Percentiles rank a stretch among this genome's conserved stretches.
These are phyloP conservation scores for Hemicentrotus pulcherrimus DNA, from an alignment of 35 echinoderm and acorn worm species.

Conservation along the genomic window DNA sequence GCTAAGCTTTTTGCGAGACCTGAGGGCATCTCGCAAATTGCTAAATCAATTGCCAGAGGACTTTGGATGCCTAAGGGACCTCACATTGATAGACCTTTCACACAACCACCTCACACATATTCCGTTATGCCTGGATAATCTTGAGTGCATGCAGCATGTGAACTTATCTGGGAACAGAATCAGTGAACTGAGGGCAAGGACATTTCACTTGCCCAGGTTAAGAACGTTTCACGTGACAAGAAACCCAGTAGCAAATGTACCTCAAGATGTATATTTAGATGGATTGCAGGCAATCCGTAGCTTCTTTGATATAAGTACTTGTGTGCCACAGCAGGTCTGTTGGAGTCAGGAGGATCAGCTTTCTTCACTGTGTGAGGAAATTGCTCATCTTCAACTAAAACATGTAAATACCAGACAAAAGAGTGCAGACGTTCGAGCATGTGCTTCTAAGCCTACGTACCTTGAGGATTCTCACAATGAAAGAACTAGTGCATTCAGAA, in stretches of 20 bases:
- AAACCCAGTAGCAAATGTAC: slow-evolving; percentile 84
- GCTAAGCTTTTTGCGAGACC: slow-evolving; percentile 46
- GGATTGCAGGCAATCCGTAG: slow-evolving; percentile 79
- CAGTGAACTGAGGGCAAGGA: slow-evolving; percentile 31
- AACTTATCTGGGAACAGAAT: slow-evolving; percentile 89
- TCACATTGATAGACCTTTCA: slow-evolving; percentile 72
- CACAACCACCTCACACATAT: slow-evolving; percentile 70
- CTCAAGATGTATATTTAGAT: slow-evolving; percentile 77
- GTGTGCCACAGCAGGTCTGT: slow-evolving; percentile 42
- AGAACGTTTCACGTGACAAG: slow-evolving; percentile 68
- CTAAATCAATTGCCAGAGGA: slow-evolving; percentile 55
- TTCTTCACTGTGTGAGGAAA: slow-evolving; percentile 59
- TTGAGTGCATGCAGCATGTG: slow-evolving; percentile 69
- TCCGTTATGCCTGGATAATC: slow-evolving; percentile 66
- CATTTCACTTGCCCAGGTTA: slow-evolving; percentile 55
- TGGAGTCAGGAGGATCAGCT: neutral
- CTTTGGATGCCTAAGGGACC: slow-evolving; percentile 45
- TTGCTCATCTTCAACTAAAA: slow-evolving; percentile 54
- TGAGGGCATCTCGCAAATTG: slow-evolving; percentile 61
- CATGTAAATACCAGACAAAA: neutral
- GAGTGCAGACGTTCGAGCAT: neutral
- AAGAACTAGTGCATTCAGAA: slow-evolving; percentile 31
- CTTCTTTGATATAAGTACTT: slow-evolving; percentile 63
- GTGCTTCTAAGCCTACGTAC: neutral
- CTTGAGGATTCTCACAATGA: slow-evolving; percentile 47